phyloP scores from a whole-genome alignment of 2,797 vertebrate species.

The Poeciliopsis paucimaculata region DNA sequence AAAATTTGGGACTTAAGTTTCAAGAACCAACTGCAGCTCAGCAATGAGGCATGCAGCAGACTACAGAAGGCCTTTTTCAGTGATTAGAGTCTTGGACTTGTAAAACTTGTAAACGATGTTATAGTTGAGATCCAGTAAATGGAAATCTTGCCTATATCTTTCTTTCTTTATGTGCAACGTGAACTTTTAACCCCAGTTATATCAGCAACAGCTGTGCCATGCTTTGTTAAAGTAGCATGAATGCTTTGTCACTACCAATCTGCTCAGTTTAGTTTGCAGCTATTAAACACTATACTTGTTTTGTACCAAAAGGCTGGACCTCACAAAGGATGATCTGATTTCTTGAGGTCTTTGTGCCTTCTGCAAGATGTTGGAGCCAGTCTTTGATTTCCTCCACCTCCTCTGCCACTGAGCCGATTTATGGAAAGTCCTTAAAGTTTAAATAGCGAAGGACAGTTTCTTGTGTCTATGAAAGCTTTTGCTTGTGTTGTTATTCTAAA shows the following conservation, averaged over 20 bases:
- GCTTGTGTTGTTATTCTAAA: conserved; percentile 35
- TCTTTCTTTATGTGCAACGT: conserved; percentile 17
- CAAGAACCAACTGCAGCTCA: background rate
- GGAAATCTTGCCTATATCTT: background rate
- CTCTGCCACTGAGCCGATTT: background rate
- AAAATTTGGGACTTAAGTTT: background rate
- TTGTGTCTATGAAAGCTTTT: conserved; percentile 8
- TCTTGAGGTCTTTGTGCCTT: conserved; percentile 26
- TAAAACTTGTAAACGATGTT: background rate
- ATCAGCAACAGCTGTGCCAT: conserved; percentile 13
- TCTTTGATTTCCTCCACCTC: background rate
- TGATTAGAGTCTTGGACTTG: background rate
- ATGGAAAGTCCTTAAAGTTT: conserved; percentile 22
- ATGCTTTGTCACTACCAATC: conserved; percentile 31
- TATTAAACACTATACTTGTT: conserved; percentile 52
- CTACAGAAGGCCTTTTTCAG: background rate
- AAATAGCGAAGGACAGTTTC: conserved; percentile 8
- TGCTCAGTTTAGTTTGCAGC: conserved; percentile 49
- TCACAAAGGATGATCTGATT: conserved; percentile 39
- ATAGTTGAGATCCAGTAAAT: conserved; percentile 7
- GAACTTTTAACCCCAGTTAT: conserved; percentile 46
- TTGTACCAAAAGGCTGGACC: conserved; percentile 49
- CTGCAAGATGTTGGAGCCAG: background rate
- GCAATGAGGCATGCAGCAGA: background rate
- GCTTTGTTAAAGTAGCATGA: conserved; percentile 42